Evolutionary conservation across 2,113 vertebrate genomes (phyloP).

Genomic region (Globicephala melas): DNA sequence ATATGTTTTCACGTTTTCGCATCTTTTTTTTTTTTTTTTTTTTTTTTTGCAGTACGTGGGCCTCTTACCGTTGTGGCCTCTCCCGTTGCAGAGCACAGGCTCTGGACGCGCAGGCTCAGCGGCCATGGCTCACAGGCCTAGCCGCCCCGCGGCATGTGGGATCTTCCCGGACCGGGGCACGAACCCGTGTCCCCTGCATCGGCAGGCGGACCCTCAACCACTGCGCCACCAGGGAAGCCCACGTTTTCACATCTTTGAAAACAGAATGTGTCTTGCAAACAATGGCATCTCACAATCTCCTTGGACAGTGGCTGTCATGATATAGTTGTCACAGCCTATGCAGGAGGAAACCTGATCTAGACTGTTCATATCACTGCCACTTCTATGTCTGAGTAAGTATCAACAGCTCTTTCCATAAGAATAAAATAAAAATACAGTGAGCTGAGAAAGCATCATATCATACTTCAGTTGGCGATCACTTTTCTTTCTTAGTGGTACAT

Average conservation of each 20-base stretch:
- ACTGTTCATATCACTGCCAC: fast-evolving
- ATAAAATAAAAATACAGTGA: background rate
- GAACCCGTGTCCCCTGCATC: too few species aligned
- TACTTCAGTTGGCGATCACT: background rate
- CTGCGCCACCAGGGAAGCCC: too few species aligned
- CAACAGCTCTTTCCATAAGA: background rate
- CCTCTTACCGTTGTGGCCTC: too few species aligned
- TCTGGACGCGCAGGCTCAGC: too few species aligned
- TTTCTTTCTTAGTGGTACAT: background rate
- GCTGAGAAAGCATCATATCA: background rate
- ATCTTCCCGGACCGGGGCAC: too few species aligned
- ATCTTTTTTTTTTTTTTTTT: too few species aligned
- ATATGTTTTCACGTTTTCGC: background rate
- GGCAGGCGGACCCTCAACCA: too few species aligned
- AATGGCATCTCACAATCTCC: background rate
- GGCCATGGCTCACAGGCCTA: too few species aligned
- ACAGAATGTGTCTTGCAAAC: background rate
- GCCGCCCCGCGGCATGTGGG: too few species aligned
- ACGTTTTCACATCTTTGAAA: background rate
- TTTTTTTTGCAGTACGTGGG: too few species aligned
- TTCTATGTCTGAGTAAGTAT: background rate
- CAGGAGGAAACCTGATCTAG: background rate
- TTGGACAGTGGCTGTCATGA: background rate
- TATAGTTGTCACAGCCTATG: background rate
- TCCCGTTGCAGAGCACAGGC: too few species aligned